These are phyloP conservation scores for Dendronephthya gigantea DNA, from an alignment of 64 coral and sea anemone genomes.

Conservation along the genomic window DNA sequence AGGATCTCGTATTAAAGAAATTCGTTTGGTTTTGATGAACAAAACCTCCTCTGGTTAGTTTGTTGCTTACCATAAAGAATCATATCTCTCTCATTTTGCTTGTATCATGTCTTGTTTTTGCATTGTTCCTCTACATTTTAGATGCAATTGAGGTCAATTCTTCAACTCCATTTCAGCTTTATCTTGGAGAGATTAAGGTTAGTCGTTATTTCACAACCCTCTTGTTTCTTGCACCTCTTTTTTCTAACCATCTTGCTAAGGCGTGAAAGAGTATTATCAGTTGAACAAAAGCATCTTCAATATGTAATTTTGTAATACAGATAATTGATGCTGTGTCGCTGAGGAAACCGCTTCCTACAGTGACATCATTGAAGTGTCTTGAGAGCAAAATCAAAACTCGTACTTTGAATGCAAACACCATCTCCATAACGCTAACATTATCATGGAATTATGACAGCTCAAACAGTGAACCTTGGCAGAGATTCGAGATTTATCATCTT, in stretches of 20 bases:
- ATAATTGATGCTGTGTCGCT: neutral
- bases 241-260: too few relatives aligned
- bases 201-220: neutral
- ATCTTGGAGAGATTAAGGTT: neutral
- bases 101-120: too few relatives aligned
- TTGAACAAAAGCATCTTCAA: too few relatives aligned
- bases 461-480: neutral
- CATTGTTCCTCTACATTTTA: neutral
- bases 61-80: neutral
- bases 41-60: neutral
- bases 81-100: neutral
- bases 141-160: neutral
- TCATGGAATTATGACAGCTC: neutral
- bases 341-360: neutral
- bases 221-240: too few relatives aligned
- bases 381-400: neutral
- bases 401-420: neutral
- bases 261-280: too few relatives aligned
- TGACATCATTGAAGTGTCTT: neutral
- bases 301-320: too few relatives aligned
- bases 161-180: neutral
- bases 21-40: constrained; percentile 48
- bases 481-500: neutral
- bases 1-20: constrained; percentile 55
- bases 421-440: neutral